A percentile compares a stretch with the other conserved stretches of the same genome.
Evolutionary conservation across 2,888 invertebrate species (phyloP).

Genomic region (Drosophila vallismaia): DNA sequence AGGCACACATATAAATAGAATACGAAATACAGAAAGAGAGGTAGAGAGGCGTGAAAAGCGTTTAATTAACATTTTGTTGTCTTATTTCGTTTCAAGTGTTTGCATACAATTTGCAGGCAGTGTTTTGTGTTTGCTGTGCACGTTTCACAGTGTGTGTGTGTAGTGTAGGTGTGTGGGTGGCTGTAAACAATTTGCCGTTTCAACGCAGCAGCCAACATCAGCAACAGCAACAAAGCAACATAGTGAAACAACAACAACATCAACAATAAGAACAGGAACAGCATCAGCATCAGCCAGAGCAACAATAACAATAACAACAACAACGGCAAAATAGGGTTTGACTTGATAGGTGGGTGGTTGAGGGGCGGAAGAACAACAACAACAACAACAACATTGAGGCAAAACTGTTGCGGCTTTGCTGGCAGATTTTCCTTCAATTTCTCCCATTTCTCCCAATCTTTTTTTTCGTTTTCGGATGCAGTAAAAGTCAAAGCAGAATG

Average conservation of each 20-base stretch:
- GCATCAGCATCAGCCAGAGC: conserved; percentile 47
- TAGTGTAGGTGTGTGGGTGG: conserved; percentile 31
- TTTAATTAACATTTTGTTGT: conserved; percentile 47
- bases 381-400: conserved; percentile 40
- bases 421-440: conserved; percentile 47
- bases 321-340: conserved; percentile 5
- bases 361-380: conserved; percentile 43
- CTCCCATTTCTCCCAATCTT: conserved; percentile 18
- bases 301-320: conserved; percentile 31
- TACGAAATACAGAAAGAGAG: not conserved
- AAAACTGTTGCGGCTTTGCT: conserved; percentile 63
- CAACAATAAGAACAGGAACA: conserved; percentile 53
- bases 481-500: conserved; percentile 74
- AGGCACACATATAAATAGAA: conserved; percentile 6
- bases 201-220: conserved; percentile 50
- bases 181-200: conserved; percentile 56
- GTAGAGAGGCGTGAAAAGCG: conserved; percentile 19
- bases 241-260: conserved; percentile 56
- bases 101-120: conserved; percentile 71
- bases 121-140: conserved; percentile 47
- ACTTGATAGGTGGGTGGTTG: not conserved
- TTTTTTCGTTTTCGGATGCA: conserved; percentile 52
- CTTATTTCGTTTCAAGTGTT: conserved; percentile 39
- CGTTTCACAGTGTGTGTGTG: conserved; percentile 18
- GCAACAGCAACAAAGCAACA: conserved; percentile 58